phyloP scores from a whole-genome alignment of 2,113 vertebrate species.

The Petaurus breviceps region DNA sequence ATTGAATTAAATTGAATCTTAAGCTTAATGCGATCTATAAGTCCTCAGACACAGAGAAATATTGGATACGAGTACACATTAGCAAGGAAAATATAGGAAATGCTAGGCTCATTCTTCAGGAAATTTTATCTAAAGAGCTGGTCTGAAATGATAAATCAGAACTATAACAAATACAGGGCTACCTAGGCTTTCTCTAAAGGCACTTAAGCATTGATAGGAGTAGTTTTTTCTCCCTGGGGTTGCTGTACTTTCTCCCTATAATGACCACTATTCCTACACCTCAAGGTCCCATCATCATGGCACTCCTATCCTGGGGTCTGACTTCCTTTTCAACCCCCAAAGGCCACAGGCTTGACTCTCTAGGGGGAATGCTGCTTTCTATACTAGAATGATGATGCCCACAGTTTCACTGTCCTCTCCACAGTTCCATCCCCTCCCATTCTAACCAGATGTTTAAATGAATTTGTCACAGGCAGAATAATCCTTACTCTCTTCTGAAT shows the following conservation, averaged over 20 bases:
- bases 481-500: neutral
- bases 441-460: neutral
- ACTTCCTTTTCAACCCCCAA: neutral
- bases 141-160: neutral
- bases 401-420: neutral
- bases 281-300: neutral
- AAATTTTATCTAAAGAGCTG: neutral
- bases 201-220: neutral
- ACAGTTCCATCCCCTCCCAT: neutral
- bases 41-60: neutral
- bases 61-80: neutral
- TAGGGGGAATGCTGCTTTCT: neutral
- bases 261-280: neutral
- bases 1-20: neutral
- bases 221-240: neutral
- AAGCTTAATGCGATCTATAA: neutral
- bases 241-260: neutral
- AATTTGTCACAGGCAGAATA: neutral
- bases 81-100: neutral
- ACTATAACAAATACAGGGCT: neutral
- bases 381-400: neutral
- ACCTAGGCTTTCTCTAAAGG: neutral
- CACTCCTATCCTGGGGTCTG: neutral
- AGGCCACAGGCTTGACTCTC: neutral
- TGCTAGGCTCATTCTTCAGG: neutral